Conservation (phyloP, 2,888 invertebrate species). For the Caenorhabditis virilis region DNA sequence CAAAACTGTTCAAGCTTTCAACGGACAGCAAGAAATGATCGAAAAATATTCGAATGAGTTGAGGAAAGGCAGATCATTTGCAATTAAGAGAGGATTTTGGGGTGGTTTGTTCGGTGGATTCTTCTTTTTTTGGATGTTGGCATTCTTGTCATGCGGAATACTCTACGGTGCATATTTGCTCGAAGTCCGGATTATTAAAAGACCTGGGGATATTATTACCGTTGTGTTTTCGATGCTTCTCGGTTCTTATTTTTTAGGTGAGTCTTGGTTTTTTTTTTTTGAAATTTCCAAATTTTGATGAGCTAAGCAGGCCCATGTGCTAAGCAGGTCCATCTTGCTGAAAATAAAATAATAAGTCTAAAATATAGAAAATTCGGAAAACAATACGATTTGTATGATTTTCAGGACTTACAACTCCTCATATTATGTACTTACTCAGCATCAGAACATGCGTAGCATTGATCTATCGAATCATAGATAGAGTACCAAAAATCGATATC, state of each 20-base stretch:
- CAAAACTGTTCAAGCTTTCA: constrained; percentile 58
- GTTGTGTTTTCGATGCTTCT: constrained; percentile 56
- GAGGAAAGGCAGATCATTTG: constrained; percentile 45
- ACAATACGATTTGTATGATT: too few relatives aligned
- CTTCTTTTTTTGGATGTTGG: constrained; percentile 55
- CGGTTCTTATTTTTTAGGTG: constrained; percentile 50
- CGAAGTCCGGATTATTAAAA: constrained; percentile 38
- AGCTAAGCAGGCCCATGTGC: too few relatives aligned
- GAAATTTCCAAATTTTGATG: too few relatives aligned
- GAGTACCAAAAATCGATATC: constrained; percentile 57
- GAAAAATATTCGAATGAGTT: constrained; percentile 46
- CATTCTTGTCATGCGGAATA: constrained; percentile 50
- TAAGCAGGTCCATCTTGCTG: too few relatives aligned
- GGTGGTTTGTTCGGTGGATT: constrained; percentile 56
- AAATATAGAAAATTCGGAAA: too few relatives aligned
- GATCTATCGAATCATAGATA: constrained; percentile 47
- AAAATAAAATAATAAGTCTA: too few relatives aligned
- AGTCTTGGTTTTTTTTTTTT: too few relatives aligned
- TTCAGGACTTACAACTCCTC: constrained; percentile 55
- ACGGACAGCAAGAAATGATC: constrained; percentile 57
- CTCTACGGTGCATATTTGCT: constrained; percentile 53
- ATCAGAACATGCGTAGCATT: constrained; percentile 48
- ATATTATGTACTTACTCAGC: constrained; percentile 49
- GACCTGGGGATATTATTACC: constrained; percentile 60
- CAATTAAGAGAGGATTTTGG: constrained; percentile 57